A percentile compares a stretch with the other conserved stretches of the same genome.
These are phyloP conservation scores for Aplodontia rufa DNA, from an alignment of 2,113 vertebrate genomes.

Conservation along the genomic window DNA sequence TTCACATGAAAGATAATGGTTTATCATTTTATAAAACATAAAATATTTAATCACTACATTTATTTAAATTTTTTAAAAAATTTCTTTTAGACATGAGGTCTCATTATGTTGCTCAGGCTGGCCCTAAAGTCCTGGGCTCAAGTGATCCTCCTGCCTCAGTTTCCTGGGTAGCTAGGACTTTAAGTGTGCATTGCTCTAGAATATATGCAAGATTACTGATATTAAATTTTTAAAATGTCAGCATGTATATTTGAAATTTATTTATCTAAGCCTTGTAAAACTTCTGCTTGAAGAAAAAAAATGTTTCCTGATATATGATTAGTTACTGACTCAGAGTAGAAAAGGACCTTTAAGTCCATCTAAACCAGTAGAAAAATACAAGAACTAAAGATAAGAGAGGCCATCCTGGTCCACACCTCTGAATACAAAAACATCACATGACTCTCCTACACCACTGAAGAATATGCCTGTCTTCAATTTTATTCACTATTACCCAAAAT, in stretches of 20 bases:
- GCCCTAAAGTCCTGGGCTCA: background rate
- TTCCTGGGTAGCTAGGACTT: background rate
- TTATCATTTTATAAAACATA: constrained; percentile 48
- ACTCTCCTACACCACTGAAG: background rate
- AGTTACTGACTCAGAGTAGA: background rate
- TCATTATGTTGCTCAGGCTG: background rate
- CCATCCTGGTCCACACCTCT: no score
- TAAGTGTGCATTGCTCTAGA: background rate
- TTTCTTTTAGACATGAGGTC: background rate
- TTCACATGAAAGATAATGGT: background rate
- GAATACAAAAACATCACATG: background rate
- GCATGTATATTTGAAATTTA: background rate
- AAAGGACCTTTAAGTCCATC: background rate
- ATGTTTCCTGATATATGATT: background rate
- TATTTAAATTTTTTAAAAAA: background rate
- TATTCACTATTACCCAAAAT: background rate
- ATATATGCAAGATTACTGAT: constrained; percentile 19
- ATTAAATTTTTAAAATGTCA: background rate
- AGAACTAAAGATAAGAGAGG: background rate
- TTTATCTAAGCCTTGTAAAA: background rate
- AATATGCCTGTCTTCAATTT: background rate
- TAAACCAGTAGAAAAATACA: background rate
- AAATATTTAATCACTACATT: constrained; percentile 70
- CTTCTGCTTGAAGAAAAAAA: background rate
- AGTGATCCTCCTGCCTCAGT: background rate